These are phyloP conservation scores for Cyclophora punctaria DNA, from an alignment of 2,888 invertebrate species.

Conservation along the genomic window DNA sequence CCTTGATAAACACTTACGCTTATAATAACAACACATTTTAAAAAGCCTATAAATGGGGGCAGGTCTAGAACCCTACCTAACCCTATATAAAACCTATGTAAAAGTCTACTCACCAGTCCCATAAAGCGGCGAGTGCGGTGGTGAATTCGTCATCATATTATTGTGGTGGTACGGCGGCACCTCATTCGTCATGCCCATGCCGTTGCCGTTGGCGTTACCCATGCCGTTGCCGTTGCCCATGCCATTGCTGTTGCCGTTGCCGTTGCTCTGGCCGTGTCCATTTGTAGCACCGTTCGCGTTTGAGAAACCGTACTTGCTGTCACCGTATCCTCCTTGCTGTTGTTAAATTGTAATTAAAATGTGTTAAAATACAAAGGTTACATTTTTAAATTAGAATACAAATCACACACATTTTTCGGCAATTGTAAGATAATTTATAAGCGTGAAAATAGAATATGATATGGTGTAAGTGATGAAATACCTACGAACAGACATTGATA, in stretches of 20 bases:
- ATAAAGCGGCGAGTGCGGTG: slow-evolving; percentile 72
- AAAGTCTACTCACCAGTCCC: slow-evolving; percentile 55
- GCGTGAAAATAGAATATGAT: no score
- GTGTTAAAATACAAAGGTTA: no score
- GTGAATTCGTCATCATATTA: slow-evolving; percentile 59
- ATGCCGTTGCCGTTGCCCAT: no score
- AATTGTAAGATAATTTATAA: no score
- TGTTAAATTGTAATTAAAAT: background rate
- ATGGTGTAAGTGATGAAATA: no score
- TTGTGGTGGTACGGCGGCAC: slow-evolving; percentile 60
- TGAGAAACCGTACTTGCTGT: slow-evolving; percentile 79
- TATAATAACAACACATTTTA: no score
- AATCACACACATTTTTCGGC: no score
- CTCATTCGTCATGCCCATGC: slow-evolving; percentile 35
- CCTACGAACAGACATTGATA: no score
- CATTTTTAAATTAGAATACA: no score
- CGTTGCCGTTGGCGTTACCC: slow-evolving; percentile 7
- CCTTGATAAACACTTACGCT: no score
- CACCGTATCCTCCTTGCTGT: slow-evolving; percentile 71
- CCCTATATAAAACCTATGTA: slow-evolving; percentile 1
- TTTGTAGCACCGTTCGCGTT: slow-evolving; percentile 50
- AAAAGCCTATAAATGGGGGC: slow-evolving; percentile 1
- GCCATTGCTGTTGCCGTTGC: slow-evolving; percentile 34
- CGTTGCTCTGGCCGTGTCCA: slow-evolving; percentile 40
- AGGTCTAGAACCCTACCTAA: slow-evolving; percentile 5